Base-by-base conservation (phyloP, 2,888 invertebrate species). In the Salpingus planirostris region DNA sequence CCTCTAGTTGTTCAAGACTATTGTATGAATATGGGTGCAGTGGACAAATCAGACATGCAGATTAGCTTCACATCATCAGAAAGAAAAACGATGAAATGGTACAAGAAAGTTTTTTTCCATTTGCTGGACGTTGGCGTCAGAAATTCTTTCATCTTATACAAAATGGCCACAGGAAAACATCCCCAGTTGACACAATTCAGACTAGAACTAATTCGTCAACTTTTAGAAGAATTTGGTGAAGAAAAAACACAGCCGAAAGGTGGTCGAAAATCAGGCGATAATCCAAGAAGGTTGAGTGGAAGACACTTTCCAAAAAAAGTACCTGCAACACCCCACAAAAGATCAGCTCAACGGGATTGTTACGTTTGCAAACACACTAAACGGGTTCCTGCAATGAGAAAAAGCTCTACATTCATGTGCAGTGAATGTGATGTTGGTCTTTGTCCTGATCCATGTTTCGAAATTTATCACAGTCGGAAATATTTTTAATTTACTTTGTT, bases 391-490 rank as follows among this genome's bases (percentile, higher is more conserved):
- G 28, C n/a, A 33, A 21, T 24, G 13, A 28, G 29, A 29, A 33
- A 33, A 24, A 33, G 15, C 24, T 21, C 29, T n/a, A 23, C 18
- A 23, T 33, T 13, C 29, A 28, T 27, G 33, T 33, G 33, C 11
- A 1, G 12, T 14, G 33, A 29, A 24, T 29, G 29, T 29, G 23
- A 29, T 21, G 22, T 28, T 21, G 33, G 33, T 29, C 28, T 33
- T 27, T 33, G 33, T 29, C 15, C 28, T 7, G 33, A 21, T 21
- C 33, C 33, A 12, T 33, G 29, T 18, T 33, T 33, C 33, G 29
- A 21, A 29, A 28, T 22, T 8, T 33, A 33, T 12, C 33, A 33
- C 14, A 33, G 18, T 18, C 8, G 8, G 6, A 18, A 18, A 18
- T 7, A 18, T 18, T 18, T 18, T 18, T 18, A 8, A 18, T n/a